Percentiles rank a stretch among this genome's conserved stretches.
Conservation (phyloP, 2,888 invertebrate genomes). For the Agrypnus murinus region DNA sequence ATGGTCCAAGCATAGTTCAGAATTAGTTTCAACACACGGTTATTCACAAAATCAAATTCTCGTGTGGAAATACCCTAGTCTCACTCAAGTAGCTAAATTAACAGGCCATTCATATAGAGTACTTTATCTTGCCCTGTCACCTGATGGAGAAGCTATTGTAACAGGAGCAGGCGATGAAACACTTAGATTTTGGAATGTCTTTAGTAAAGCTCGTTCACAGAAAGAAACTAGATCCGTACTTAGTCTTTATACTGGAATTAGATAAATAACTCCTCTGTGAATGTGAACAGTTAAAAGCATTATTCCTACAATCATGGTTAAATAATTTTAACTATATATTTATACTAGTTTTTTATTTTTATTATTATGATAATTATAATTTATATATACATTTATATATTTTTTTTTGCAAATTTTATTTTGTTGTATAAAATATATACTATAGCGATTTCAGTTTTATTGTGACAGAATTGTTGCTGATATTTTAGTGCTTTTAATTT, state of each 20-base stretch:
- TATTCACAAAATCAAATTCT: constrained; percentile 99
- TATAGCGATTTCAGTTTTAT: no score
- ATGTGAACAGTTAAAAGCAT: not conserved
- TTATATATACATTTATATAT: not conserved
- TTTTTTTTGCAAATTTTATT: not conserved
- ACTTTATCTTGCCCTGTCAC: constrained; percentile 95
- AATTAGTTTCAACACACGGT: constrained; percentile 97
- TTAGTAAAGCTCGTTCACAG: constrained; percentile 96
- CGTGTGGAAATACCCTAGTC: constrained; percentile 98
- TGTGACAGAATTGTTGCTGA: no score
- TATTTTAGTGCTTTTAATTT: no score
- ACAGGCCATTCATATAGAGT: constrained; percentile 98
- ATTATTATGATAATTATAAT: no score
- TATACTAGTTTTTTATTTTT: constrained; percentile 5
- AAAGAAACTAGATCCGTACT: constrained; percentile 95
- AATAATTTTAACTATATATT: constrained; percentile 6
- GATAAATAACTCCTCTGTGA: constrained; percentile 70
- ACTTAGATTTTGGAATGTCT: constrained; percentile 98
- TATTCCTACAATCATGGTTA: not conserved
- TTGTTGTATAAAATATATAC: not conserved
- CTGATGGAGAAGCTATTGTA: constrained; percentile 98
- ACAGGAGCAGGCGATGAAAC: constrained; percentile 99
- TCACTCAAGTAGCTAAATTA: constrained; percentile 97
- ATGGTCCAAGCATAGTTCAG: constrained; percentile 99
- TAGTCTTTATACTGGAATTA: constrained; percentile 92